A percentile compares a stretch with the other conserved stretches of the same genome.
Conservation (phyloP, 2,888 invertebrate genomes). For the Andrena haemorrhoa region DNA sequence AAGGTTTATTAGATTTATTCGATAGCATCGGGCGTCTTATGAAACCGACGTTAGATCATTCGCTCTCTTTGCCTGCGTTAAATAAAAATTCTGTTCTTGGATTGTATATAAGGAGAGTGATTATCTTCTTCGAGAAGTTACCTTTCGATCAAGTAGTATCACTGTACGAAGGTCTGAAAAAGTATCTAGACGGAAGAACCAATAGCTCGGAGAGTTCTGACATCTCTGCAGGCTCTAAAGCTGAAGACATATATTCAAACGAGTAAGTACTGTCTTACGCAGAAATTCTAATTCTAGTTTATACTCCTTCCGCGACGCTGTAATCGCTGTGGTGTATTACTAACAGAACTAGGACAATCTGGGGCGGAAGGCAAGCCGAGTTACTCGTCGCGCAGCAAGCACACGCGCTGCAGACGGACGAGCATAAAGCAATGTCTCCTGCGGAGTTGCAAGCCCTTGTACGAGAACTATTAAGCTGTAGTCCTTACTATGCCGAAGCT, state of each 20-base stretch:
- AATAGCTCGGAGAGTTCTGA: slow-evolving; percentile 50
- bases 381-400: slow-evolving; percentile 95
- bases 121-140: slow-evolving; percentile 92
- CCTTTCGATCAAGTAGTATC: slow-evolving; percentile 93
- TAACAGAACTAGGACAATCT: slow-evolving; percentile 87
- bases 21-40: slow-evolving; percentile 89
- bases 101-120: slow-evolving; percentile 92
- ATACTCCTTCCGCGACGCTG: not conserved
- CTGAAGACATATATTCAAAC: slow-evolving; percentile 55
- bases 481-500: slow-evolving; percentile 93
- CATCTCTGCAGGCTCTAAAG: slow-evolving; percentile 56
- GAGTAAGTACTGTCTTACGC: slow-evolving; percentile 59
- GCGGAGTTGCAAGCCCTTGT: slow-evolving; percentile 91
- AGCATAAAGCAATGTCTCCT: slow-evolving; percentile 91
- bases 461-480: slow-evolving; percentile 90
- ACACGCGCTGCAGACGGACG: slow-evolving; percentile 92
- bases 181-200: slow-evolving; percentile 60
- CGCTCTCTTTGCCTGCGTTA: slow-evolving; percentile 74
- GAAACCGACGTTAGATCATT: slow-evolving; percentile 84
- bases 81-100: slow-evolving; percentile 87
- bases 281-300: not conserved
- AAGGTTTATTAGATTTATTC: slow-evolving; percentile 87
- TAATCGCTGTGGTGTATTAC: slow-evolving; percentile 15
- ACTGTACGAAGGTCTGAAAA: slow-evolving; percentile 87
- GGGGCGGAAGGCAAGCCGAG: slow-evolving; percentile 96